These are phyloP conservation scores for Lethocerus indicus DNA, from an alignment of 1,140 invertebrate species.

Conservation along the genomic window DNA sequence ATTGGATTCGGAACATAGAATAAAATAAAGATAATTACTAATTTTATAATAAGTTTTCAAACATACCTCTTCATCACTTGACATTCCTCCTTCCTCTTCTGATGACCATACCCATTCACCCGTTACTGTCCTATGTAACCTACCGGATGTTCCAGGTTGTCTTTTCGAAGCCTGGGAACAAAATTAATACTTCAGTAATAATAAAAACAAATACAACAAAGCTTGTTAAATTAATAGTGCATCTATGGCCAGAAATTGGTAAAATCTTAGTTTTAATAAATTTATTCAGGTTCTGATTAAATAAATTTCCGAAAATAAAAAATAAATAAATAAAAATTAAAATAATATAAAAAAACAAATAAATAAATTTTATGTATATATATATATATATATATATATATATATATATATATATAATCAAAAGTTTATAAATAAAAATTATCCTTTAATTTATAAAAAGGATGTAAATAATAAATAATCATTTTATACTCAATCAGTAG, in stretches of 20 bases:
- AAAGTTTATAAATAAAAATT: no score
- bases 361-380: not conserved
- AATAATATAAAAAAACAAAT: not conserved
- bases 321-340: not conserved
- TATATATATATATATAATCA: no score
- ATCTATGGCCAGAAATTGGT: no score
- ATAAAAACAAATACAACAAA: not conserved
- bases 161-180: slow-evolving; percentile 45
- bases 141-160: slow-evolving; percentile 78
- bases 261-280: no score
- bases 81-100: slow-evolving; percentile 47
- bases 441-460: no score
- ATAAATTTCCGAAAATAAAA: no score
- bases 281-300: no score
- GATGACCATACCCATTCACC: slow-evolving; percentile 98
- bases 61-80: slow-evolving; percentile 24
- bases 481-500: no score
- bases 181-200: not conserved
- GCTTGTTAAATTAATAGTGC: no score
- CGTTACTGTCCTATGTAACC: slow-evolving; percentile 84
- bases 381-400: not conserved
- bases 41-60: no score
- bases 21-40: not conserved
- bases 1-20: not conserved
- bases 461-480: no score